Evolutionary conservation across 2,113 vertebrate genomes (phyloP).

Genomic region (Thymallus thymallus): DNA sequence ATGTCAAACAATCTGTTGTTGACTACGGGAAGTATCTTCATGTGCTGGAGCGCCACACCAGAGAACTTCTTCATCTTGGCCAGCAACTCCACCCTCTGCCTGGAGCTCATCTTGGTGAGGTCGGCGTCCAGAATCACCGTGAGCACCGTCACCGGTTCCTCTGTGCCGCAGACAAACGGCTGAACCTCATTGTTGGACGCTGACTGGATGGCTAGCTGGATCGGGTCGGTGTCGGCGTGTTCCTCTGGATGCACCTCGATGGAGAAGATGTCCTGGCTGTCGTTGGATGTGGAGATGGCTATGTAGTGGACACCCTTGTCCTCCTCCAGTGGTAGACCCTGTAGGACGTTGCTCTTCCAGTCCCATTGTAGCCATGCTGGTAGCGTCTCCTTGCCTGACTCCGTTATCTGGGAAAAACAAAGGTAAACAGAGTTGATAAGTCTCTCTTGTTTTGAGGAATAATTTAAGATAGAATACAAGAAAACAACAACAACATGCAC

Average conservation of each 20-base stretch:
- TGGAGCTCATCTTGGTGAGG: conserved; percentile 92
- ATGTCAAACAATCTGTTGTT: conserved; percentile 98
- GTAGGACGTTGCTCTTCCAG: conserved; percentile 69
- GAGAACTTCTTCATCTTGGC: conserved; percentile 89
- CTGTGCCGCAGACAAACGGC: conserved; percentile 76
- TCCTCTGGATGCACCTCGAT: conserved; percentile 94
- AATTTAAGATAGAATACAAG: not conserved
- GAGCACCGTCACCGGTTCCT: conserved; percentile 89
- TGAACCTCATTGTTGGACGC: conserved; percentile 57
- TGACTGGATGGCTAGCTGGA: conserved; percentile 70
- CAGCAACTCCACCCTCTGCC: conserved; percentile 86
- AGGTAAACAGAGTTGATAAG: not conserved
- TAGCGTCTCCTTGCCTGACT: conserved; percentile 84
- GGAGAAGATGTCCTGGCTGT: conserved; percentile 85
- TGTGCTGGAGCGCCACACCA: conserved; percentile 83
- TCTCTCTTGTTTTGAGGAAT: not conserved
- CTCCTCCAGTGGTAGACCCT: conserved; percentile 89
- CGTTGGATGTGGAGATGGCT: conserved; percentile 77
- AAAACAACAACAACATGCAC: not conserved
- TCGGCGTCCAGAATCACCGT: conserved; percentile 97
- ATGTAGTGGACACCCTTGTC: conserved; percentile 95
- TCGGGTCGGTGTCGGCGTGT: conserved; percentile 77
- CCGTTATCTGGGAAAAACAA: conserved; percentile 76
- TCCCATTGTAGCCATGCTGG: conserved; percentile 95
- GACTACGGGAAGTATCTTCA: conserved; percentile 95